Base-by-base conservation (phyloP, 1,140 invertebrate genomes). In the Venustaconcha ellipsiformis region DNA sequence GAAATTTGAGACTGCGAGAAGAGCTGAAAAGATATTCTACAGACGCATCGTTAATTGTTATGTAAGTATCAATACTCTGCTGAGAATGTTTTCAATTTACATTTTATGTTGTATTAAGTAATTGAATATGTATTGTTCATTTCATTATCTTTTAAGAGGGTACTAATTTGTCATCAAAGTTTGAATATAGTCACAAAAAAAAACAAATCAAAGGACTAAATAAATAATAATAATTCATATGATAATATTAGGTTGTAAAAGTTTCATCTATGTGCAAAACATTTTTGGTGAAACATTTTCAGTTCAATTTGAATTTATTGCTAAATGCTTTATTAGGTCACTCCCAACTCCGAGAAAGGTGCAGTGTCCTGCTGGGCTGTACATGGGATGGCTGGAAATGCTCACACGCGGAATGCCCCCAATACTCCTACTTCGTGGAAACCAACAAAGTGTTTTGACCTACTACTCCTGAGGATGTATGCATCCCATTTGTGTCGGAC, bases 381-480 rank as follows among this genome's bases (percentile, higher is more conserved):
- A 98, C 89, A 96, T 98, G 95, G 94, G 96, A 20, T 99, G 97
- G 97, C 87, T 99, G 78, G 97, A 99, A 91, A 93, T 94, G 68
- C 91, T 99, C 62, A 97, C 96, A 12, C 92, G 92, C 80, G 94
- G 95, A 84, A 93, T 98, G 92, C 96, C 96, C 66, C 96, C 97
- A 0, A 95, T 96, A 84, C 91, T 98, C 65, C 92, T 99, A 77
- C 93, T 98, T 17, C 92, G 97, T 81, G 97, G 97, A 23, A 98
- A 99, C 90, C 96, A 98, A 85, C 94, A 94, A 74, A 97, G 96
- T 70, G 97, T 98, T 37, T 92, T 99, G 63, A 98, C 97, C 18
- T 97, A 96, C 90, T 98, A 98, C 89, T 98, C 96, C 58, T 99
- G 62, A 78, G 20, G 48, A 11, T 72, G 20, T 3, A 5, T 37